Base-by-base conservation (phyloP, 2,797 vertebrate genomes). In the Lithobates pipiens region DNA sequence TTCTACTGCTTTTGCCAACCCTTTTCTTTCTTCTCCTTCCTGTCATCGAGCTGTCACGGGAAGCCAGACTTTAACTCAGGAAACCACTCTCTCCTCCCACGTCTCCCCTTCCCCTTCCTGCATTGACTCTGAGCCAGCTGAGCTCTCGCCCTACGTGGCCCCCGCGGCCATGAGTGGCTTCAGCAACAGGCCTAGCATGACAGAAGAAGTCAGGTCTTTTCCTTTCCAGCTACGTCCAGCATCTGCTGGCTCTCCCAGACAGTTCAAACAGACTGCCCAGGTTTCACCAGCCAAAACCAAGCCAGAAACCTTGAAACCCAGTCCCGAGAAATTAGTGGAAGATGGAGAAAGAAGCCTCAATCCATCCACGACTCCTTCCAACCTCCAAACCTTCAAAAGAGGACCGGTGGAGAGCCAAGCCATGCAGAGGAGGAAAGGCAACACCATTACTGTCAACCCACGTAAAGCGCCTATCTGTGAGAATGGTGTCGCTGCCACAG, bases 361-460 rank as follows among this genome's bases (percentile, higher is more conserved):
- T 39, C 68, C 77, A 27, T 74, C 69, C 27, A 83, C 36, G 75
- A n/a, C 90, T 67, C 92, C 91, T 10, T 89, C 93, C 88, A 93
- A 90, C 91, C 89, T 88, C 0, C 92, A 74, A 94, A 94, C 83
- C 94, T 94, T 85, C 90, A 78, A 79, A 75, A 79, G 57, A 27
- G 34, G 23, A 34, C 88, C 90, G 76, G 84, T 88, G 13, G 80
- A 78, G 3, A 63, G 23, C 16, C 92, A 93, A 7, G 93, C 72
- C 84, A 90, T 91, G 27, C 93, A 92, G 42, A 95, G 92, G 32
- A 97, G 95, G 88, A 95, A 95, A 73, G 97, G 97, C 2, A 93
- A 95, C 87, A 98, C 97, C 85, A 96, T 98, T 86, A 98, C 97
- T 0, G 95, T 97, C 89, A 94, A 91, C 80, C 96, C 97, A 6